Conservation (phyloP, 2,888 invertebrate species). For the Romanomermis culicivorax region DNA sequence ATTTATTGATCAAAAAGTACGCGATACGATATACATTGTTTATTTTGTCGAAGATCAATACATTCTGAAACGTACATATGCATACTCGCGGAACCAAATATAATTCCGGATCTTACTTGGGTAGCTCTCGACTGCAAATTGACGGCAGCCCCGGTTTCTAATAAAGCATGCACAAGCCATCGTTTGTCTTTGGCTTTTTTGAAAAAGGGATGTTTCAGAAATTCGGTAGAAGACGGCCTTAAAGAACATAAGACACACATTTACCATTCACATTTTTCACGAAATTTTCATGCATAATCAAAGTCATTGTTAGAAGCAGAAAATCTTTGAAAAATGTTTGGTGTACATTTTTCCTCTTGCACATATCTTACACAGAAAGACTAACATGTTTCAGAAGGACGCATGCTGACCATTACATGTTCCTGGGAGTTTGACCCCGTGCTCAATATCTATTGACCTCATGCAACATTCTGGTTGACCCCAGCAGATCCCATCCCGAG, state of each 20-base stretch:
- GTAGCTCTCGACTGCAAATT: slow-evolving; percentile 8
- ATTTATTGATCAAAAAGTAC: not conserved
- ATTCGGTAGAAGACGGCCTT: slow-evolving; percentile 75
- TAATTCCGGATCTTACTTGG: not conserved
- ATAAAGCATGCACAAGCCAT: slow-evolving; percentile 25
- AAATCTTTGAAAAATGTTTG: too few relatives aligned
- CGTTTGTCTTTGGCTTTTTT: slow-evolving; percentile 58
- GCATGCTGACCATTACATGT: too few relatives aligned
- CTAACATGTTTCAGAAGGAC: too few relatives aligned
- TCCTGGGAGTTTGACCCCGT: too few relatives aligned
- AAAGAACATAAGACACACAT: too few relatives aligned
- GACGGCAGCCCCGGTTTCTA: slow-evolving; percentile 15
- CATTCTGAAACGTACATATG: not conserved
- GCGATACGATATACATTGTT: too few relatives aligned
- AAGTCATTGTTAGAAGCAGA: not conserved
- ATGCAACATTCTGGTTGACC: too few relatives aligned
- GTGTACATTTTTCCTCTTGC: too few relatives aligned
- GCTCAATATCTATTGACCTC: too few relatives aligned
- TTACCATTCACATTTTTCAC: slow-evolving; percentile 24
- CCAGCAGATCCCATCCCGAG: too few relatives aligned
- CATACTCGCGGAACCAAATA: not conserved
- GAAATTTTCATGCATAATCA: slow-evolving; percentile 9
- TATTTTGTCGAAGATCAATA: too few relatives aligned
- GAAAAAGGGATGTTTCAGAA: slow-evolving; percentile 89
- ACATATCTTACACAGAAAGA: too few relatives aligned